phyloP scores from a whole-genome alignment of 2,113 vertebrate species.

The Strix aluco region DNA sequence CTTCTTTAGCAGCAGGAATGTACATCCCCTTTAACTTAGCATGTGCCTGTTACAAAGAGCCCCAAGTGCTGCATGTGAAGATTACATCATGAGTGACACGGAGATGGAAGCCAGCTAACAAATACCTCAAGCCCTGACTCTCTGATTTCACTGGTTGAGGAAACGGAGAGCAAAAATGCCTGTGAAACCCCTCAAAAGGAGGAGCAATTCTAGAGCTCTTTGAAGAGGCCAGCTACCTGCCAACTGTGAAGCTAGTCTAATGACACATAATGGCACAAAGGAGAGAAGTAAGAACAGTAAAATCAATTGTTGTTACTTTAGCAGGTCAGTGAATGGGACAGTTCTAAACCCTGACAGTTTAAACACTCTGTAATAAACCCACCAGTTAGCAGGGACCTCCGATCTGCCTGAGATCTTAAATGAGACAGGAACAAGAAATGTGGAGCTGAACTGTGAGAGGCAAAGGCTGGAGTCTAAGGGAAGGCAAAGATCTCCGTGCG shows the following conservation, averaged over 20 bases:
- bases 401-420: not conserved
- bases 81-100: not conserved
- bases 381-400: not conserved
- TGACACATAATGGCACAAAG: not conserved
- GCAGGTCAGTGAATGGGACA: not conserved
- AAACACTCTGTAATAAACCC: not conserved
- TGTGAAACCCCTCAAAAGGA: not conserved
- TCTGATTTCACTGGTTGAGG: not conserved
- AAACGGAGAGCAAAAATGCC: not conserved
- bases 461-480: not conserved
- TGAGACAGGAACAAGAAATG: not conserved
- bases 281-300: not conserved
- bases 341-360: not conserved
- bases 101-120: not conserved
- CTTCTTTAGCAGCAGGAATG: not conserved
- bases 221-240: not conserved
- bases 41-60: not conserved
- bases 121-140: not conserved
- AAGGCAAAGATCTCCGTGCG: not conserved
- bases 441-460: not conserved
- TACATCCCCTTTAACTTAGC: not conserved
- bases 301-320: not conserved
- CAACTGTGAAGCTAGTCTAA: not conserved
- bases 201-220: not conserved
- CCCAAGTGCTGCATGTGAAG: not conserved